These are phyloP conservation scores for Macaca nemestrina DNA, from an alignment of 2,113 vertebrate genomes.

Conservation along the genomic window DNA sequence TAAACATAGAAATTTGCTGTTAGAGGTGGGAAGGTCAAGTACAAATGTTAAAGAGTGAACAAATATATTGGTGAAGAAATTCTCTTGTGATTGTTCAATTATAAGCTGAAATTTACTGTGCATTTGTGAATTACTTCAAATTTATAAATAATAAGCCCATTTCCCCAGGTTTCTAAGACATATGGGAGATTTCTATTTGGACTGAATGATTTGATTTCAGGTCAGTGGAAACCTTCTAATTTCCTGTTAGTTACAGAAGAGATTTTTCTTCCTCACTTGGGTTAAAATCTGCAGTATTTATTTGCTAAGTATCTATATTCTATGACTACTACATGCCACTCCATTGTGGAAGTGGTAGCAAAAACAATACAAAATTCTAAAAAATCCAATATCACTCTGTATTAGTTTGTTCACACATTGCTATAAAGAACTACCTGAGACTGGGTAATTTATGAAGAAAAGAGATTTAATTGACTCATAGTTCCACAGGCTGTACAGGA, in stretches of 20 bases:
- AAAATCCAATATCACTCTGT: background rate
- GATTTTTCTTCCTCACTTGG: background rate
- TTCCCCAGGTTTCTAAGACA: constrained; percentile 21
- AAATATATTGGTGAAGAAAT: background rate
- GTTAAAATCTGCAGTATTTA: background rate
- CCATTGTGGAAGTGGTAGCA: background rate
- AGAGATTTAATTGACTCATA: no score
- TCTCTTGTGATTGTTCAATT: no score
- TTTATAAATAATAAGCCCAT: background rate
- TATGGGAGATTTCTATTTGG: background rate
- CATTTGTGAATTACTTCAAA: constrained; percentile 16
- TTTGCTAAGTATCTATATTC: background rate
- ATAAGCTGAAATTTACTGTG: background rate
- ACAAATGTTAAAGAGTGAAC: background rate
- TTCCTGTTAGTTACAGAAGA: background rate
- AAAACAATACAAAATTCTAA: background rate
- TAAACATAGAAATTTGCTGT: no score
- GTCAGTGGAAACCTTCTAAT: background rate
- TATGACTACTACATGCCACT: no score
- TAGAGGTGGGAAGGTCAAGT: background rate
- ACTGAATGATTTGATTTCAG: constrained; percentile 32
- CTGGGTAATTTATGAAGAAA: no score
- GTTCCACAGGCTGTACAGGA: no score
- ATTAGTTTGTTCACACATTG: no score
- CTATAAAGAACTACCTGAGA: no score